phyloP scores from a whole-genome alignment of 2,888 invertebrate genomes.

The Tetramorium bicarinatum region DNA sequence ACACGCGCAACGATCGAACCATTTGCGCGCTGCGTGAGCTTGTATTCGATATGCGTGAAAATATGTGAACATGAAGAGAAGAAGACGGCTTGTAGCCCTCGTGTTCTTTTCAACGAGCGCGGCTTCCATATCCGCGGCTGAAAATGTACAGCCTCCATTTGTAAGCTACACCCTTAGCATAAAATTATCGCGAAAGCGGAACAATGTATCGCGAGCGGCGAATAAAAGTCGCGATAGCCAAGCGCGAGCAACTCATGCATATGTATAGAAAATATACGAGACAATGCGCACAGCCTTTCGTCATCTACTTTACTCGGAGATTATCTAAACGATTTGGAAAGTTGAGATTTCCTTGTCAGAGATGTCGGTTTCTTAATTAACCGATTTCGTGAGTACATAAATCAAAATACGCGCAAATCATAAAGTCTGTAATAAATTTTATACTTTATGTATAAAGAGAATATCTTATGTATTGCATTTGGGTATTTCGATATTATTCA shows the following conservation, averaged over 20 bases:
- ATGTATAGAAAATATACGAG: slow-evolving; percentile 26
- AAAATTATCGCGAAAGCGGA: slow-evolving; percentile 28
- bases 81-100: not conserved
- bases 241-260: not conserved
- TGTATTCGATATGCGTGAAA: slow-evolving; percentile 2
- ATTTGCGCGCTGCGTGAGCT: not conserved
- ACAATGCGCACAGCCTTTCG: not conserved
- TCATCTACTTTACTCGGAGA: not conserved
- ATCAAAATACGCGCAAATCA: not conserved
- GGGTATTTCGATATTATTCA: not conserved
- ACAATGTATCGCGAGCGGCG: slow-evolving; percentile 40
- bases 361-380: not conserved
- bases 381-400: not conserved
- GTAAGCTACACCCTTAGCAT: not conserved
- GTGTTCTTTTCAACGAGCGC: not conserved
- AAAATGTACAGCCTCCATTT: slow-evolving; percentile 37
- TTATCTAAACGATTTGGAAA: not conserved
- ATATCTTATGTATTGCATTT: not conserved
- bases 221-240: slow-evolving; percentile 42
- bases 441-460: not conserved
- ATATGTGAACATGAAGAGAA: not conserved
- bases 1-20: slow-evolving; percentile 12
- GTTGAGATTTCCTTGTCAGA: not conserved
- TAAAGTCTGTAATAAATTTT: too few species aligned
- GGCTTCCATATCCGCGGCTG: slow-evolving; percentile 16